These are phyloP conservation scores for Rhinoderma darwinii DNA, from an alignment of 2,113 vertebrate genomes.

Conservation along the genomic window DNA sequence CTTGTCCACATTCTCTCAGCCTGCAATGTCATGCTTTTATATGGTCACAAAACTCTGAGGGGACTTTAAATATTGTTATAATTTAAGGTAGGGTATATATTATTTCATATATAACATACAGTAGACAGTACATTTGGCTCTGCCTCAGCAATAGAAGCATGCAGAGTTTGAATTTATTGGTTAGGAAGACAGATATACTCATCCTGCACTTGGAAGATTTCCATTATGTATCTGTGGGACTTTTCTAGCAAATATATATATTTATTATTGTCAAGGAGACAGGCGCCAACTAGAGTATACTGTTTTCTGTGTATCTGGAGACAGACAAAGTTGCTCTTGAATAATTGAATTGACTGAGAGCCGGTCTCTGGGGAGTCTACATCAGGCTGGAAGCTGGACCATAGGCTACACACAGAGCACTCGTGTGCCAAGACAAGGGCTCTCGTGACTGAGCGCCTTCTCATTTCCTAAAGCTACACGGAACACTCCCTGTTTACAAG, in stretches of 20 bases:
- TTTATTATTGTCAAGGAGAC: conserved; percentile 19
- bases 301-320: conserved; percentile 30
- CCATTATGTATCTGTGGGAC: neutral
- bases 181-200: neutral
- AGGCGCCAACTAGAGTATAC: neutral
- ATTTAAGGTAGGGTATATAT: neutral
- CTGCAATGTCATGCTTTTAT: neutral
- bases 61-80: neutral
- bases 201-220: neutral
- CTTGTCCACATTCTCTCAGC: neutral
- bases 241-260: neutral
- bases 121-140: neutral
- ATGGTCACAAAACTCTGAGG: neutral
- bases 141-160: neutral
- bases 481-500: conserved; percentile 39
- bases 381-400: conserved; percentile 36
- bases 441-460: conserved; percentile 15
- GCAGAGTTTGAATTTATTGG: neutral
- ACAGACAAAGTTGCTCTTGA: conserved; percentile 37
- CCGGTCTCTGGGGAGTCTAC: conserved; percentile 44
- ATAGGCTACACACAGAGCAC: conserved; percentile 53
- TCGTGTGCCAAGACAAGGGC: conserved; percentile 55
- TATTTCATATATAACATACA: neutral
- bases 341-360: conserved; percentile 45
- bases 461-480: conserved; percentile 6